Evolutionary conservation across 2,888 invertebrate species (phyloP), one percentile per base, ranked within the genome.

Genomic region (Acanthopleura granulata): DNA sequence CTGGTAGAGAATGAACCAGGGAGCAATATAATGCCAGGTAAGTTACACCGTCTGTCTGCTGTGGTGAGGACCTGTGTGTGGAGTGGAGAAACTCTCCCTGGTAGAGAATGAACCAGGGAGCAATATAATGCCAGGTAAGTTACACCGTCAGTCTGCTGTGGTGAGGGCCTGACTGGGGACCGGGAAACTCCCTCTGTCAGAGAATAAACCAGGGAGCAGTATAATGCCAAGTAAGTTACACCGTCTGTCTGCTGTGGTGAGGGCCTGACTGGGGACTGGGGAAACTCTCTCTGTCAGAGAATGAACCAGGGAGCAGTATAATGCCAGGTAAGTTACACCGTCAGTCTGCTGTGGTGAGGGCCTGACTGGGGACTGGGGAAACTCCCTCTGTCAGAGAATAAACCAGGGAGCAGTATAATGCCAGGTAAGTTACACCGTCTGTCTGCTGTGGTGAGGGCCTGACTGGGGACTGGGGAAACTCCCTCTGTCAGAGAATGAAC

Each of bases 341-440:
- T 93, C 74, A 92, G 95, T 83, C 93, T 99, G 87, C 92, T 99
- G 79, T 99, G 96, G 0, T 98, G 98, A 0, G 99, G 99, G 0
- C 99, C 99, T 0, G 93, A 99, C 30, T 98, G 98, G 88, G 99
- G 99, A 0, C 92, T 99, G 0, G 98, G 95, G 0, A 99, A 99
- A 91, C 92, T 99, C 0, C 93, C 93, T 78, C 93, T 99, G 83
- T 99, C 99, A 0, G 99, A 98, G 92, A 99, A 99, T 90, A 99
- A 99, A 89, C 99, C 99, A 0, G 99, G 99, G 1, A 97, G 97
- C 87, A 98, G 98, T n/a, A 99, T 99, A 83, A 99, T 99, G 99
- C 99, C 99, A 29, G 99, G 95, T 93, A 84, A 88, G 78, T 66
- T 6, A 57, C 9, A 6, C 16, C 91, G 92, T 93, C 74, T 92